Conservation (phyloP, 2,113 vertebrate genomes). For the Ornithorhynchus anatinus region DNA sequence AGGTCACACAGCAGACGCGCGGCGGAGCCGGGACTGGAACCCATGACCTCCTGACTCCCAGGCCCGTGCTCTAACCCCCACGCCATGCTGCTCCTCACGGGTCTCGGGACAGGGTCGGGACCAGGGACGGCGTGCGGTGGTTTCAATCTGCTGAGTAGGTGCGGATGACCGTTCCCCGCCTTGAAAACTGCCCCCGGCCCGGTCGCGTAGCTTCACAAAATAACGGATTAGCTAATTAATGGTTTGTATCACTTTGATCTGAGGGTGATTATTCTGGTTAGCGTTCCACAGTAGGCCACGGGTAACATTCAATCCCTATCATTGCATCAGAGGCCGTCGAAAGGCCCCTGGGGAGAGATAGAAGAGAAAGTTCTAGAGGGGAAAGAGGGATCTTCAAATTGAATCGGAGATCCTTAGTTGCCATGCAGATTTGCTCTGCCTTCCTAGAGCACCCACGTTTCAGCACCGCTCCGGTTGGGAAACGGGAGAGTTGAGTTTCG, state of each 20-base stretch:
- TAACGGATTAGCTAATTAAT: neutral
- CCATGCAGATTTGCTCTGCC: neutral
- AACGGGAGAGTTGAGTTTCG: neutral
- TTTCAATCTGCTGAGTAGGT: too few species aligned
- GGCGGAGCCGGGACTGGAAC: too few species aligned
- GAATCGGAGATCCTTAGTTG: neutral
- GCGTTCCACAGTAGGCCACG: neutral
- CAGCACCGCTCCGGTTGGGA: slow-evolving; percentile 23
- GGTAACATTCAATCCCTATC: neutral
- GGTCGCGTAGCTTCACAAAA: too few species aligned
- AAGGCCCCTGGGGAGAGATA: slow-evolving; percentile 22
- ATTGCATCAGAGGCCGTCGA: neutral
- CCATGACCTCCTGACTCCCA: too few species aligned
- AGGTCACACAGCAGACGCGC: too few species aligned
- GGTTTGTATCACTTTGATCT: neutral
- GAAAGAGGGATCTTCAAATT: slow-evolving; percentile 1
- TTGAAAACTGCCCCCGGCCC: too few species aligned
- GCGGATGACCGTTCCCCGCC: too few species aligned
- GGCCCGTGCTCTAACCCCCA: too few species aligned
- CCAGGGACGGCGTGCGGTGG: too few species aligned
- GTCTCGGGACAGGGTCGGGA: too few species aligned
- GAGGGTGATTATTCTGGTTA: neutral
- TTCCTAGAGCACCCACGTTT: too few species aligned
- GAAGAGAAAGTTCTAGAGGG: neutral
- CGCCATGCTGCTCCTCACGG: too few species aligned